phyloP scores from a whole-genome alignment of 2,888 invertebrate genomes.

The Oscheius onirici region DNA sequence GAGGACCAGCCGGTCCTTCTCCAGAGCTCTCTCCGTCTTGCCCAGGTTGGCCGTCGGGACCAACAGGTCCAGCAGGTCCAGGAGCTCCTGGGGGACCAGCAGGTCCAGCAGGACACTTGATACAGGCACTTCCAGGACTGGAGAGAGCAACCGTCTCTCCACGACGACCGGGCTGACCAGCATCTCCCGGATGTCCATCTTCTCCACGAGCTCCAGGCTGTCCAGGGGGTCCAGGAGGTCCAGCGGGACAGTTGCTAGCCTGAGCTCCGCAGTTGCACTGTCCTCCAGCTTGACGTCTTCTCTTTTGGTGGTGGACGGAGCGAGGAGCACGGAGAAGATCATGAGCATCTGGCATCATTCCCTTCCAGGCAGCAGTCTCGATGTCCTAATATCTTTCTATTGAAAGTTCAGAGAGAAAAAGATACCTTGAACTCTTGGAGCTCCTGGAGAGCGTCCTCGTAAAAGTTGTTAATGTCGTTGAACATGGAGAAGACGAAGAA shows the following conservation, averaged over 20 bases:
- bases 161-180: neutral
- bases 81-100: neutral
- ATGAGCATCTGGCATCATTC: constrained; percentile 9
- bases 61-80: neutral
- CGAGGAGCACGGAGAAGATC: constrained; percentile 20
- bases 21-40: neutral
- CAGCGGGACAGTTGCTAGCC: neutral
- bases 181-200: neutral
- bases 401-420: too few relatives aligned
- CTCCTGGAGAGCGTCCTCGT: constrained; percentile 4
- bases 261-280: neutral
- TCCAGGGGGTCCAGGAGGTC: neutral
- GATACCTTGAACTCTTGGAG: constrained; percentile 1
- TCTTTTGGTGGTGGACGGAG: neutral
- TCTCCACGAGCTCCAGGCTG: neutral
- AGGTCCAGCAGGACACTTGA: neutral
- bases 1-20: neutral
- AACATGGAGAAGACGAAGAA: constrained; percentile 1
- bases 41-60: neutral
- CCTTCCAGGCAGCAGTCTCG: constrained; percentile 26
- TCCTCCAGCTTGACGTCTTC: neutral
- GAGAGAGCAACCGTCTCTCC: neutral
- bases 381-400: neutral
- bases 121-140: neutral
- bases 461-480: constrained; percentile 12